Evolutionary conservation across 1,140 invertebrate genomes (phyloP).

Genomic region (Samia ricini): DNA sequence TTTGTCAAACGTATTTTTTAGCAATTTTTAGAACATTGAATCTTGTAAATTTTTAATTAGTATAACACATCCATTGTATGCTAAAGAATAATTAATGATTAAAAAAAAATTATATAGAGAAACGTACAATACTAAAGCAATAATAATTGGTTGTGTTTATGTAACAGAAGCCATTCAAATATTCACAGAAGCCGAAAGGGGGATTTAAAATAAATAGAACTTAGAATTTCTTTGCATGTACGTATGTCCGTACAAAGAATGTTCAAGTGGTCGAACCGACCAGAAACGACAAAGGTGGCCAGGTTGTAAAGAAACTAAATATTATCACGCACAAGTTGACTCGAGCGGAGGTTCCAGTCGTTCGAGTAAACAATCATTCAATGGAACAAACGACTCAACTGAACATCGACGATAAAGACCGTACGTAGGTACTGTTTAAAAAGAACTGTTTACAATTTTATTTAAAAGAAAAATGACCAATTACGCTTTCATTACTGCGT

Average conservation of each 20-base stretch:
- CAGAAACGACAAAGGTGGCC: constrained; percentile 50
- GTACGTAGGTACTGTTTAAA: background rate
- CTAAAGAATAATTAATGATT: too few species aligned
- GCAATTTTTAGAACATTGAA: background rate
- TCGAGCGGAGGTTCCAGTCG: constrained; percentile 23
- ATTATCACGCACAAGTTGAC: constrained; percentile 66
- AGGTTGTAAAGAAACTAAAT: constrained; percentile 65
- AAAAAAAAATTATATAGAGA: background rate
- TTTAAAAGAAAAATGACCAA: constrained; percentile 19
- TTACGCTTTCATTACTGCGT: constrained; percentile 7
- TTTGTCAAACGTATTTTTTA: background rate
- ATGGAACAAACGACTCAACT: background rate
- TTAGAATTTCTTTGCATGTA: constrained; percentile 56
- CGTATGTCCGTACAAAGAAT: constrained; percentile 55
- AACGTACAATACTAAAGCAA: background rate
- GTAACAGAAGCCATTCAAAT: constrained; percentile 65
- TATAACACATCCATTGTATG: too few species aligned
- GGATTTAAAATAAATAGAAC: constrained; percentile 63
- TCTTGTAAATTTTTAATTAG: too few species aligned
- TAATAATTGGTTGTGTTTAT: constrained; percentile 61
- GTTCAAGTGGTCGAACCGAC: constrained; percentile 61
- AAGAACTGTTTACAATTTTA: background rate
- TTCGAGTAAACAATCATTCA: background rate
- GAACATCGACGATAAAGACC: background rate
- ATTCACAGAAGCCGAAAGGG: constrained; percentile 61